Evolutionary conservation across 2,113 vertebrate species (phyloP).

Genomic region (Syngnathus floridae): DNA sequence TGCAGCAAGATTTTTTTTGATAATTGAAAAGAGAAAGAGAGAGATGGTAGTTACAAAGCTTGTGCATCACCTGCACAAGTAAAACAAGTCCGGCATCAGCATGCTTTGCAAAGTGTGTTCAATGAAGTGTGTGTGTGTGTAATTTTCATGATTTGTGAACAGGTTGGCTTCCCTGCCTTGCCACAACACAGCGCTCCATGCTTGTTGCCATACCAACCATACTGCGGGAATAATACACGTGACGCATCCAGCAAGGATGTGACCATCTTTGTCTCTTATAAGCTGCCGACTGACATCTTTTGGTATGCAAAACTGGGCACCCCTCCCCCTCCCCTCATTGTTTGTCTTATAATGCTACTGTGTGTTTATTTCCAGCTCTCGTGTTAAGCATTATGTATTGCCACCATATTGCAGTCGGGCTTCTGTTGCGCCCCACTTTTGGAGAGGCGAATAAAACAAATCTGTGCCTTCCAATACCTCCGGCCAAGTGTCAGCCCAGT

Average conservation of each 20-base stretch:
- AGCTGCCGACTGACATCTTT: neutral
- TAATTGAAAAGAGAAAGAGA: too few species aligned
- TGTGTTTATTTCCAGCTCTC: neutral
- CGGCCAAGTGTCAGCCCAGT: slow-evolving; percentile 23
- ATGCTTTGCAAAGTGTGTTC: slow-evolving; percentile 5
- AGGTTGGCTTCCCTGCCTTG: slow-evolving; percentile 8
- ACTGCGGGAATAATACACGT: slow-evolving; percentile 33
- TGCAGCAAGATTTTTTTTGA: too few species aligned
- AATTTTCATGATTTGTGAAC: slow-evolving; percentile 16
- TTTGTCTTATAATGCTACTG: too few species aligned
- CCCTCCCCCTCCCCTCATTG: too few species aligned
- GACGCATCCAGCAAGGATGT: slow-evolving; percentile 17
- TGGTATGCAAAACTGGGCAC: neutral
- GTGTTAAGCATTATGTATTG: slow-evolving; percentile 10
- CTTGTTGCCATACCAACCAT: slow-evolving; percentile 19
- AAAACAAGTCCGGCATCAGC: neutral
- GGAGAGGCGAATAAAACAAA: neutral
- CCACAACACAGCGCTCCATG: slow-evolving; percentile 3
- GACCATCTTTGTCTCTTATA: neutral
- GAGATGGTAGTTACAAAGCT: neutral
- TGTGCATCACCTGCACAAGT: neutral
- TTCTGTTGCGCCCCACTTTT: slow-evolving; percentile 19
- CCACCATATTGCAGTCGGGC: slow-evolving; percentile 13
- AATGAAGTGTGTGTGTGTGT: slow-evolving; percentile 15
- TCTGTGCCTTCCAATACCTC: slow-evolving; percentile 14